These are phyloP conservation scores for Drosophila picticornis DNA, from an alignment of 2,888 invertebrate species.

Conservation along the genomic window DNA sequence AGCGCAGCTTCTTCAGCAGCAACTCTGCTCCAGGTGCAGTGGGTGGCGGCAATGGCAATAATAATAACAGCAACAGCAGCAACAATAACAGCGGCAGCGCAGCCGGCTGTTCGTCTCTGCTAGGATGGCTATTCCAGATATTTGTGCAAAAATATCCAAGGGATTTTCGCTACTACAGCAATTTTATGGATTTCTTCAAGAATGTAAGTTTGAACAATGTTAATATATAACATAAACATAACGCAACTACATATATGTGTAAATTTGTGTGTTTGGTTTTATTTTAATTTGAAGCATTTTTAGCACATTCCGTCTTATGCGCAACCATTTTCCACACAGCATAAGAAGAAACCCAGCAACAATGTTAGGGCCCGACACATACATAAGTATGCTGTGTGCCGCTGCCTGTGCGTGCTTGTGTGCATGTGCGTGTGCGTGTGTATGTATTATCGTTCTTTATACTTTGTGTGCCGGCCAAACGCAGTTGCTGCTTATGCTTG, in stretches of 20 bases:
- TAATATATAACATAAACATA: neutral
- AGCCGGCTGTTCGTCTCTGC: conserved; percentile 40
- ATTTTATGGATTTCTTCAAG: conserved; percentile 81
- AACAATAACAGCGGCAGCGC: conserved; percentile 1
- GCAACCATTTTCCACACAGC: conserved; percentile 67
- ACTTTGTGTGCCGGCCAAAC: conserved; percentile 67
- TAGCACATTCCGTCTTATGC: conserved; percentile 56
- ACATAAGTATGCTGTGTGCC: conserved; percentile 25
- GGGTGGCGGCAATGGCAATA: conserved; percentile 22
- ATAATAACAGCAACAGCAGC: conserved; percentile 36
- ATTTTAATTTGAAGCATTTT: conserved; percentile 43
- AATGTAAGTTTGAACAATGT: conserved; percentile 71
- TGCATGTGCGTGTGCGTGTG: conserved; percentile 14
- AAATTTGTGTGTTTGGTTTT: conserved; percentile 6
- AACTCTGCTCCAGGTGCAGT: conserved; percentile 12
- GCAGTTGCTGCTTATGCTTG: conserved; percentile 65
- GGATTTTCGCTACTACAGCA: conserved; percentile 72
- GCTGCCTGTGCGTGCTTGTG: conserved; percentile 5
- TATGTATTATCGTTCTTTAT: conserved; percentile 72
- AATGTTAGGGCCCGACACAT: conserved; percentile 47
- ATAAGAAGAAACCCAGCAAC: conserved; percentile 45
- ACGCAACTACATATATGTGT: conserved; percentile 1
- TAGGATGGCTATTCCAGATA: conserved; percentile 59
- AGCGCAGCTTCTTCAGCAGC: conserved; percentile 29
- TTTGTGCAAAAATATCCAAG: conserved; percentile 73